Percentiles rank a stretch among this genome's conserved stretches.
Conservation (phyloP, 1,140 invertebrate genomes). For the Papilio glaucus region DNA sequence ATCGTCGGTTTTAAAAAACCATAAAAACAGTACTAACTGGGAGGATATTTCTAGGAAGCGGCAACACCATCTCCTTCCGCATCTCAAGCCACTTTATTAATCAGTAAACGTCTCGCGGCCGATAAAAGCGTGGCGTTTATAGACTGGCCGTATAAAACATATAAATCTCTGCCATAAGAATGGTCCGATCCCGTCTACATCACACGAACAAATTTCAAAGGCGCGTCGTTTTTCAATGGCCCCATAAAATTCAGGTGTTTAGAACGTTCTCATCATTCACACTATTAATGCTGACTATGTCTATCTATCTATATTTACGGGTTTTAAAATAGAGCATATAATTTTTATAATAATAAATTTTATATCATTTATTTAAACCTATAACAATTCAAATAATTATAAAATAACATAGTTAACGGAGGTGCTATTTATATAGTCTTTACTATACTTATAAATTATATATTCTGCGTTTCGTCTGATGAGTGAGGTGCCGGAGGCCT, state of each 20-base stretch:
- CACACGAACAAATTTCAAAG: slow-evolving; percentile 77
- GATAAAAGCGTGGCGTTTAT: slow-evolving; percentile 80
- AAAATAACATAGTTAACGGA: no score
- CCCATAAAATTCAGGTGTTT: slow-evolving; percentile 74
- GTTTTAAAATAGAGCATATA: neutral
- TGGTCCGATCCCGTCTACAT: slow-evolving; percentile 69
- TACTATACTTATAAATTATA: no score
- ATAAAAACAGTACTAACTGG: slow-evolving; percentile 28
- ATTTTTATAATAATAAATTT: no score
- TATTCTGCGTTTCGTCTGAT: no score
- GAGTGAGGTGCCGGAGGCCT: no score
- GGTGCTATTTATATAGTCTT: no score
- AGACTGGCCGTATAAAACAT: slow-evolving; percentile 75
- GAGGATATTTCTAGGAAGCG: slow-evolving; percentile 68
- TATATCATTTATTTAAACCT: no score
- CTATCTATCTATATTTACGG: neutral
- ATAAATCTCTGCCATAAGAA: slow-evolving; percentile 76
- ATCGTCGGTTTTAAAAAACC: slow-evolving; percentile 4
- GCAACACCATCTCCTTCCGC: slow-evolving; percentile 70
- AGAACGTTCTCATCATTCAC: slow-evolving; percentile 42
- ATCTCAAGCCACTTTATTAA: slow-evolving; percentile 78
- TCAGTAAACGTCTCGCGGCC: slow-evolving; percentile 78
- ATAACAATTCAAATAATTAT: no score
- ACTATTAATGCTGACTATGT: slow-evolving; percentile 14
- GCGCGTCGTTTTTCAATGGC: slow-evolving; percentile 68